Evolutionary conservation across 2,888 invertebrate species (phyloP).

Genomic region (Brenthis daphne): DNA sequence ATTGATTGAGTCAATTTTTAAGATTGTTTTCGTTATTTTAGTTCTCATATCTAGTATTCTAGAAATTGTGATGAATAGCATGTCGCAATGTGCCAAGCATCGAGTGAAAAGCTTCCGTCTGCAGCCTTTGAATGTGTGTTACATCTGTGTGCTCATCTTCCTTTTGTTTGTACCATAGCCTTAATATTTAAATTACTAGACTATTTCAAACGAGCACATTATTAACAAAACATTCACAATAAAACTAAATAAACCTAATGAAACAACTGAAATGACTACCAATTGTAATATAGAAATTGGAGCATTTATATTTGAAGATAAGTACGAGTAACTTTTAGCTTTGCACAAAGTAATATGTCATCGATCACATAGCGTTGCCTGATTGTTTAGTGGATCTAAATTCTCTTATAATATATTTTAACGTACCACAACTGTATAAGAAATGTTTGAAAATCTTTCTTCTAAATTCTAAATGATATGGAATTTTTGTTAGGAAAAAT

Average conservation of each 20-base stretch:
- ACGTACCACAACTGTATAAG: neutral
- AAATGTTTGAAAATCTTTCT: neutral
- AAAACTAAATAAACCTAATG: neutral
- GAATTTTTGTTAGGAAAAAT: too few species aligned
- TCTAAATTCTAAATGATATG: too few species aligned
- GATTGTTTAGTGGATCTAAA: neutral
- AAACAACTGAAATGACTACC: neutral
- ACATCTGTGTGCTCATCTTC: constrained; percentile 21
- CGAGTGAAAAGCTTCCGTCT: constrained; percentile 46
- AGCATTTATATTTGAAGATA: too few species aligned
- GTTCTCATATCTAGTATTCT: constrained; percentile 29
- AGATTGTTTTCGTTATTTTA: constrained; percentile 19
- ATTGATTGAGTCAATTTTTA: neutral
- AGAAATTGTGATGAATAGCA: constrained; percentile 41
- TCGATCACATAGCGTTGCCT: neutral
- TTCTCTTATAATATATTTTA: neutral
- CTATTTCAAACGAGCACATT: constrained; percentile 10
- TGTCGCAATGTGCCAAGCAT: constrained; percentile 51
- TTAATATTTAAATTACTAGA: constrained; percentile 3
- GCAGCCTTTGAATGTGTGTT: constrained; percentile 32
- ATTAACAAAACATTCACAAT: neutral
- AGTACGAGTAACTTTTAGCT: too few species aligned
- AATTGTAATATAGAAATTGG: too few species aligned
- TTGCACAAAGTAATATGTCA: neutral
- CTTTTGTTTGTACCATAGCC: constrained; percentile 18